Percentiles rank a stretch among this genome's conserved stretches.
phyloP scores from a whole-genome alignment of 2,888 invertebrate species.

The Acanthacorydalis orientalis region DNA sequence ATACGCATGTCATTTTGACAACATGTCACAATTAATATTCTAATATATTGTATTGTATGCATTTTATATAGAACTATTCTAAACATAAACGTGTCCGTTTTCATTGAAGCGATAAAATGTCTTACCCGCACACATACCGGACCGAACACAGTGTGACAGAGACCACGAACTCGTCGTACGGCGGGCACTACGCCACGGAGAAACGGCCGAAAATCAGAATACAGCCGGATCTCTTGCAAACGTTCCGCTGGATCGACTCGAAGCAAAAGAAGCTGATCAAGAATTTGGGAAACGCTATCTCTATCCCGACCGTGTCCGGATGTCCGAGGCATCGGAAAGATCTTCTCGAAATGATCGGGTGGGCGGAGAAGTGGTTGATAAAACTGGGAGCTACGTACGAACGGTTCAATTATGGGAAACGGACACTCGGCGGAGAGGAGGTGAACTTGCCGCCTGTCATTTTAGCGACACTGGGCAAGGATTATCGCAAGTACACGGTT shows the following conservation, averaged over 20 bases:
- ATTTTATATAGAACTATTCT: too few relatives aligned
- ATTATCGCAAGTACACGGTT: constrained; percentile 23
- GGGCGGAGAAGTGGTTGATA: constrained; percentile 23
- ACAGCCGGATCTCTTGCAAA: constrained; percentile 21
- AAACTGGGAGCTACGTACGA: constrained; percentile 24
- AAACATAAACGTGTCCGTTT: too few relatives aligned
- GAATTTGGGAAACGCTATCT: constrained; percentile 20
- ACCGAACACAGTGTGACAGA: constrained; percentile 25
- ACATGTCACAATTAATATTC: too few relatives aligned
- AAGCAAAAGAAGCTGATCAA: constrained; percentile 17
- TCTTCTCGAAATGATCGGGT: constrained; percentile 20
- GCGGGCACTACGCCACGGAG: constrained; percentile 19
- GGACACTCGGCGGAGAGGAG: constrained; percentile 18
- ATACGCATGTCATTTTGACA: too few relatives aligned
- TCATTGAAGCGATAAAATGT: constrained; percentile 14
- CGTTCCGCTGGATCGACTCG: constrained; percentile 25
- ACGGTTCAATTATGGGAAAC: constrained; percentile 22
- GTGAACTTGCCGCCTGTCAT: constrained; percentile 23
- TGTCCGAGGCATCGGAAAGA: constrained; percentile 18
- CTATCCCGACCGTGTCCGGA: constrained; percentile 23
- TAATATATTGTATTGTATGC: too few relatives aligned
- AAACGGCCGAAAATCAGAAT: constrained; percentile 20
- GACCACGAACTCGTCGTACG: constrained; percentile 22
- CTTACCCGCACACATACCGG: constrained; percentile 23
- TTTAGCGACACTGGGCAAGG: constrained; percentile 20